Conservation (phyloP, 2,888 invertebrate species). For the Halocaridina rubra region DNA sequence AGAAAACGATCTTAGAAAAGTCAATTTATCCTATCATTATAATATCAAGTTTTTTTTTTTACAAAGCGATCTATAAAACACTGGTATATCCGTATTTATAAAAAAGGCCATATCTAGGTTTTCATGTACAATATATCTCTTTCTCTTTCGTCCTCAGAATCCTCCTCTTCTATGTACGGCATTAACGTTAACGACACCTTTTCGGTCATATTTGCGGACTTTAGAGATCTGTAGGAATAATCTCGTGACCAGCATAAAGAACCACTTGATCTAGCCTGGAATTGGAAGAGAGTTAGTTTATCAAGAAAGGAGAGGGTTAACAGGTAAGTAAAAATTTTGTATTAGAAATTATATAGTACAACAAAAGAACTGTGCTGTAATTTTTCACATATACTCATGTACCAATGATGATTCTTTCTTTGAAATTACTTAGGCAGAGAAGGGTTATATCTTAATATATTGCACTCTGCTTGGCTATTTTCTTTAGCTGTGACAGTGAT, state of each 20-base stretch:
- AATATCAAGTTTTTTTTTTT: not conserved
- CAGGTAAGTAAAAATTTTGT: no score
- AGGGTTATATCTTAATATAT: no score
- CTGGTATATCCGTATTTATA: not conserved
- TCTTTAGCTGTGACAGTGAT: no score
- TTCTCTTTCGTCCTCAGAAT: conserved; percentile 45
- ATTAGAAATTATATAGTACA: no score
- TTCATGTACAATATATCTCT: conserved; percentile 39
- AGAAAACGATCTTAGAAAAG: no score
- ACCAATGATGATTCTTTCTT: no score
- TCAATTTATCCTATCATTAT: not conserved
- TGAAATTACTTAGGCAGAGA: no score
- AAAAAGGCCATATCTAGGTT: conserved; percentile 11
- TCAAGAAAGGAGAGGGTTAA: no score
- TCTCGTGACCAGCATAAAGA: conserved; percentile 44
- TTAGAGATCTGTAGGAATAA: conserved; percentile 35
- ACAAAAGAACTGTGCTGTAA: no score
- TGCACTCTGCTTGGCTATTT: no score
- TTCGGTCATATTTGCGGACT: conserved; percentile 24
- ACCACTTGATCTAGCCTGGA: conserved; percentile 44
- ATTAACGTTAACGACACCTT: conserved; percentile 44
- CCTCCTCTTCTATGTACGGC: conserved; percentile 45
- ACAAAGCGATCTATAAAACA: not conserved
- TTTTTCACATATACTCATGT: no score
- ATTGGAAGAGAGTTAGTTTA: not conserved